Evolutionary conservation across 2,113 vertebrate genomes (phyloP), one percentile per base, ranked within the genome.

Genomic region (Numida meleagris): DNA sequence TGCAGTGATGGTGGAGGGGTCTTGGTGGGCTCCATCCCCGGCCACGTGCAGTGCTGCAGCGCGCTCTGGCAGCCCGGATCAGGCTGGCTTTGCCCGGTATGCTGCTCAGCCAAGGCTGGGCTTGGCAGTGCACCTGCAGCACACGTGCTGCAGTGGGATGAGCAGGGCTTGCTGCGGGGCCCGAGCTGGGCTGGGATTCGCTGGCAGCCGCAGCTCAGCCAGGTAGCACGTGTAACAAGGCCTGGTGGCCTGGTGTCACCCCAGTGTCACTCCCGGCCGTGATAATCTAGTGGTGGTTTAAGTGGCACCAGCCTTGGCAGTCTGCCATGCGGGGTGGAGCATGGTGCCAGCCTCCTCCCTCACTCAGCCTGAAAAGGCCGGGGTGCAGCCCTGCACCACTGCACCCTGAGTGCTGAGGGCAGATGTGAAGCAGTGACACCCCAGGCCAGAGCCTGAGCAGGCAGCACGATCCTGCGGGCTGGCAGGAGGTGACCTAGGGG

Each of bases 1-100:
- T 10, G 2, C 7, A 21, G 51, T 33, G 23, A 17, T 1, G 1
- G 10, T 10, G 45, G 5, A 2, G 7, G 4, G 51, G 24, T 62
- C 38, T 57, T 3, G 0, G 23, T 5, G 14, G 11, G 19, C 21
- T 34, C 63, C 10, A 2, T 40, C 6, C 9, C 40, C 38, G 20
- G 34, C 45, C 46, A 38, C 29, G 23, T 0, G 0, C 0, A 2
- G 59, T 8, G 61, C 31, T 45, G 79, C 5, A 0, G 20, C 13
- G 48, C 14, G 48, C 48, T 34, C 48, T 3, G 2, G 42, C 63
- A 81, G 25, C 36, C 27, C 0, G 1, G 13, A 19, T 45, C 23
- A 12, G 19, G 50, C 27, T 70, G 48, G 29, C 50, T 48, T 15
- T 23, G 33, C 36, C 46, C 23, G 45, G 27, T 42, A 36, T 1